These are phyloP conservation scores for Dryococelus australis DNA, from an alignment of 2,888 invertebrate genomes.

Conservation along the genomic window DNA sequence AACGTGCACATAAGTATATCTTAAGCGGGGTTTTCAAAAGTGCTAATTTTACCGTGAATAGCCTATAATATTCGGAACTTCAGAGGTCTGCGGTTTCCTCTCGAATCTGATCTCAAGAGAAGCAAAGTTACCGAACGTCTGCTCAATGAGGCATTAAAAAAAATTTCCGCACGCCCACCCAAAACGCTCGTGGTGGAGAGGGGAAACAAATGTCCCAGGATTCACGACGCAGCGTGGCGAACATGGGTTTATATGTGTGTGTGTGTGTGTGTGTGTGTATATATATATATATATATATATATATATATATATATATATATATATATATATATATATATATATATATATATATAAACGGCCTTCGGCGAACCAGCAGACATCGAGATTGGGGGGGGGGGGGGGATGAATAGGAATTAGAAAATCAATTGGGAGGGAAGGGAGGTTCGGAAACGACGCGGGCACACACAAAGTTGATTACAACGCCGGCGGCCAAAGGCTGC, in stretches of 20 bases:
- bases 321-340: no score
- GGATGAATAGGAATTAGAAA: background rate
- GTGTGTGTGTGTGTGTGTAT: no score
- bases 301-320: no score
- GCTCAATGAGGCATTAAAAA: background rate
- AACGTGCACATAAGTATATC: no score
- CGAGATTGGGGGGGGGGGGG: background rate
- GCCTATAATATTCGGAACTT: no score
- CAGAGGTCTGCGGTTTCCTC: no score
- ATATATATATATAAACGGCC: background rate
- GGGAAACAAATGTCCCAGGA: background rate
- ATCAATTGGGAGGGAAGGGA: slow-evolving; percentile 6
- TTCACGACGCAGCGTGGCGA: background rate
- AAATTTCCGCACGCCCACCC: background rate
- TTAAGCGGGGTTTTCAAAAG: no score
- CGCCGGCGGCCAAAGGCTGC: slow-evolving; percentile 12
- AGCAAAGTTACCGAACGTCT: background rate
- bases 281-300: no score
- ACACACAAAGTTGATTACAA: slow-evolving; percentile 5
- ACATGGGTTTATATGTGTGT: background rate
- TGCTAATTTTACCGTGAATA: no score
- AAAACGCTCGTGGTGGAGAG: background rate
- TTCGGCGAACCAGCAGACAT: no score
- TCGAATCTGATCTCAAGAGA: no score
- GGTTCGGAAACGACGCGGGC: background rate